Evolutionary conservation across 2,113 vertebrate genomes (phyloP), one percentile per base, ranked within the genome.

Genomic region (Bungarus multicinctus): DNA sequence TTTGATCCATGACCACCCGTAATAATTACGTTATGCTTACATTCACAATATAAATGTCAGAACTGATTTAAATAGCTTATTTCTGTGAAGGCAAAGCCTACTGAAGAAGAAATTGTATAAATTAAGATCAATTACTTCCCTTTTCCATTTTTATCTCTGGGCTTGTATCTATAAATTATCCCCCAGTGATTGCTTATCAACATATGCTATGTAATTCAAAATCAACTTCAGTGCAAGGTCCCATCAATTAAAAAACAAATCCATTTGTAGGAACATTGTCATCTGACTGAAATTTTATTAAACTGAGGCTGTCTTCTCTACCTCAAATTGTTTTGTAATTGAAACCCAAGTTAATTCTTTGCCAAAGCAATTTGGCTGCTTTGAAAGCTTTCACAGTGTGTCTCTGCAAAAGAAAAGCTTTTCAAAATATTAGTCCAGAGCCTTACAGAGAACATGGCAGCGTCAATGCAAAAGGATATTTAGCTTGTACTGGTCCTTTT

Each of bases 131-230:
- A 45, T 12, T 27, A 57, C 53, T 57, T 27, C 22, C 20, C 60
- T 20, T 39, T 18, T 89, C 16, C 53, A 90, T 55, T 30, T 93
- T 64, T 50, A 81, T 43, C 81, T 58, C 89, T 85, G 34, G 89
- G 86, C n/a, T 85, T 45, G 57, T 64, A 27, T 64, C 85, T 43
- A 16, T 45, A 94, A 91, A 74, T 85, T 93, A 94, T 81, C 89
- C 90, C 69, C 64, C 85, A 89, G 85, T 1, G 2, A 50, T 64
- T 87, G 0, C 3, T 87, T 88, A 52, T 81, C 86, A 91, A 55
- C 95, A 95, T 96, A 93, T 91, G 95, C 81, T 91, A 1, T 92
- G 0, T 16, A 87, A 93, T 20, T 94, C 91, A 87, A 86, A 96
- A 91, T 50, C 91, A 55, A 89, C 4, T 58, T 58, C 93, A 0